Conservation (phyloP, 2,797 vertebrate genomes). For the Rallus crepitans region DNA sequence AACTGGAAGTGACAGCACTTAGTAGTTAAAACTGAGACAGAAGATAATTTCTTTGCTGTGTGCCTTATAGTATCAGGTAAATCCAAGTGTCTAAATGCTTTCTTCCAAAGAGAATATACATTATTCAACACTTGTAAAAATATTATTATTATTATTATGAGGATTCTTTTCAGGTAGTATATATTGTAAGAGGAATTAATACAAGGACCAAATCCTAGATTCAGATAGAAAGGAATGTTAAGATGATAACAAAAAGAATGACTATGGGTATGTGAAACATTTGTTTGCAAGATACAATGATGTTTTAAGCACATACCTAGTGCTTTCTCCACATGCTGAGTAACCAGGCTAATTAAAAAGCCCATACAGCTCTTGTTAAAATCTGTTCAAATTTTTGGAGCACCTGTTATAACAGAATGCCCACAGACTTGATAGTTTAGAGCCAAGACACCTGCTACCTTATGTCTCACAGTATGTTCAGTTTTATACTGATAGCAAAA, state of each 20-base stretch:
- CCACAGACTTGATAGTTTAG: conserved; percentile 85
- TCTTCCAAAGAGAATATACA: background rate
- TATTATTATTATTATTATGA: background rate
- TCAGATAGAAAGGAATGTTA: conserved; percentile 63
- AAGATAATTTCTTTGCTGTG: background rate
- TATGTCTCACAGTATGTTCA: conserved; percentile 87
- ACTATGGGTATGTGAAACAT: conserved; percentile 73
- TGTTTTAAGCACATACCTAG: conserved; percentile 84
- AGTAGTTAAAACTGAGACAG: background rate
- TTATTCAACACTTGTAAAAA: background rate
- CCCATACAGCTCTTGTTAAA: conserved; percentile 84
- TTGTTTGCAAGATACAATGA: conserved; percentile 80
- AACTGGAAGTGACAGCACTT: background rate
- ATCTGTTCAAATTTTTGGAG: conserved; percentile 86
- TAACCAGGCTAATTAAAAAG: conserved; percentile 87
- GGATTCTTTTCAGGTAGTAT: conserved; percentile 28
- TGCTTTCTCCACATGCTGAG: conserved; percentile 84
- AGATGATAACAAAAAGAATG: conserved; percentile 55
- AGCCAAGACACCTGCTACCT: conserved; percentile 88
- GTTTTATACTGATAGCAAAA: conserved; percentile 83
- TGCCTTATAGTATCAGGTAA: conserved; percentile 25
- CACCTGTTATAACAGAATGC: conserved; percentile 88
- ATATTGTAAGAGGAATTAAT: conserved; percentile 44
- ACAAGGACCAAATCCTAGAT: conserved; percentile 42
- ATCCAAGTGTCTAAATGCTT: conserved; percentile 5